Percentiles rank a stretch among this genome's conserved stretches.
These are phyloP conservation scores for Venusia cambrica DNA, from an alignment of 2,888 invertebrate genomes.

Conservation along the genomic window DNA sequence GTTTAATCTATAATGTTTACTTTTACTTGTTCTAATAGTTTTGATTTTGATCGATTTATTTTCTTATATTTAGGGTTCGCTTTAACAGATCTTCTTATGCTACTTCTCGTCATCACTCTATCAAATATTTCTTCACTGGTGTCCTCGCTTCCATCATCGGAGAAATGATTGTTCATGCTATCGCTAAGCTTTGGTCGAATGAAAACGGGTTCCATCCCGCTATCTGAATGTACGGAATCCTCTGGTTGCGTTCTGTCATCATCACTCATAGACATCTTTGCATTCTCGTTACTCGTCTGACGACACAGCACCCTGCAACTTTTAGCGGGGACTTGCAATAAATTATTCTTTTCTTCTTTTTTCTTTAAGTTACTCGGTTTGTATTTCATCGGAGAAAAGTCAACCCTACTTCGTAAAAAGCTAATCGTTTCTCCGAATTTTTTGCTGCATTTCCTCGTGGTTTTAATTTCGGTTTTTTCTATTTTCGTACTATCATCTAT, in stretches of 20 bases:
- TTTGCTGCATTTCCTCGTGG: slow-evolving; percentile 64
- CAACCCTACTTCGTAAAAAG: slow-evolving; percentile 63
- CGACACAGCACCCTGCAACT: slow-evolving; percentile 48
- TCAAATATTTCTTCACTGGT: slow-evolving; percentile 76
- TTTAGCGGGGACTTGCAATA: slow-evolving; percentile 51
- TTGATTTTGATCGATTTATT: slow-evolving; percentile 70
- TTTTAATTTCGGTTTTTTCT: slow-evolving; percentile 54
- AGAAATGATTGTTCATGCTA: slow-evolving; percentile 75
- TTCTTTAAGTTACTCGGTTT: slow-evolving; percentile 63
- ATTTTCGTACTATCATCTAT: slow-evolving; percentile 57
- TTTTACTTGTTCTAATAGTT: slow-evolving; percentile 70
- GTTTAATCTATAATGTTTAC: slow-evolving; percentile 63
- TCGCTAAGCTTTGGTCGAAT: slow-evolving; percentile 67
- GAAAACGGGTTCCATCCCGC: slow-evolving; percentile 50
- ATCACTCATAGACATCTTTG: slow-evolving; percentile 50
- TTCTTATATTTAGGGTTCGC: slow-evolving; percentile 77
- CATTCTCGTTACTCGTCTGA: slow-evolving; percentile 55
- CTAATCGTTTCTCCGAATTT: slow-evolving; percentile 72
- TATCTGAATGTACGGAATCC: slow-evolving; percentile 56
- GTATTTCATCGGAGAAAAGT: slow-evolving; percentile 74
- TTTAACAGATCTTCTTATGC: slow-evolving; percentile 69
- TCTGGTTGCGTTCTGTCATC: slow-evolving; percentile 53
- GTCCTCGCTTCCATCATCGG: slow-evolving; percentile 74
- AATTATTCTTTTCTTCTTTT: slow-evolving; percentile 65
- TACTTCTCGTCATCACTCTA: slow-evolving; percentile 71